Evolutionary conservation across 2,888 invertebrate genomes (phyloP).

Genomic region (Harpalus rufipes): DNA sequence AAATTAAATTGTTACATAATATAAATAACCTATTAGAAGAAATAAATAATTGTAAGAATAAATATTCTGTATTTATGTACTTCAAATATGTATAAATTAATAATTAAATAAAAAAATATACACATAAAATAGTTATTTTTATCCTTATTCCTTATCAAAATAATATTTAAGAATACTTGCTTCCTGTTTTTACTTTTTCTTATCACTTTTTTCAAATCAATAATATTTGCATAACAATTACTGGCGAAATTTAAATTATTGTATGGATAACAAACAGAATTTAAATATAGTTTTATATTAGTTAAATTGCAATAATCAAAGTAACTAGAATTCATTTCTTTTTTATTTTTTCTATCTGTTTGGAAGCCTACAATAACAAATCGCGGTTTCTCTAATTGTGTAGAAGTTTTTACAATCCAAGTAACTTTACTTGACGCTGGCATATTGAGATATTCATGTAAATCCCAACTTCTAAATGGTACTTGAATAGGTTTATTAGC

Average conservation of each 20-base stretch:
- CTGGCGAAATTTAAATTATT: constrained; percentile 70
- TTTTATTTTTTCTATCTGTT: constrained; percentile 72
- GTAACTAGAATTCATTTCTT: constrained; percentile 69
- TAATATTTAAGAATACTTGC: no score
- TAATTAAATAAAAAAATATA: no score
- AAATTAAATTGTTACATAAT: no score
- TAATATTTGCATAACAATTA: constrained; percentile 69
- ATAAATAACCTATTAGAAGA: no score
- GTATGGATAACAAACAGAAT: constrained; percentile 73
- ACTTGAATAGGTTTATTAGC: background rate
- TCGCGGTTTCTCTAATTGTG: background rate
- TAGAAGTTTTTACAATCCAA: background rate
- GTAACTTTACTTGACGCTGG: background rate
- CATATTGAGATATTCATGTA: background rate
- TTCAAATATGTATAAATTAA: no score
- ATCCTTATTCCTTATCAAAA: no score
- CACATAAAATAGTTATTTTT: no score
- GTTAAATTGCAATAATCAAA: constrained; percentile 70
- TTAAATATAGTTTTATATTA: constrained; percentile 68
- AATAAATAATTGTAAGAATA: no score
- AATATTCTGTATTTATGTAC: no score
- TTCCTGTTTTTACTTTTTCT: no score
- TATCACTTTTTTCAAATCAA: no score
- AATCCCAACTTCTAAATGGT: constrained; percentile 13
- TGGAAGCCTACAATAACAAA: constrained; percentile 72